Base-by-base conservation (phyloP, 1,140 invertebrate genomes). In the Tigriopus japonicus region DNA sequence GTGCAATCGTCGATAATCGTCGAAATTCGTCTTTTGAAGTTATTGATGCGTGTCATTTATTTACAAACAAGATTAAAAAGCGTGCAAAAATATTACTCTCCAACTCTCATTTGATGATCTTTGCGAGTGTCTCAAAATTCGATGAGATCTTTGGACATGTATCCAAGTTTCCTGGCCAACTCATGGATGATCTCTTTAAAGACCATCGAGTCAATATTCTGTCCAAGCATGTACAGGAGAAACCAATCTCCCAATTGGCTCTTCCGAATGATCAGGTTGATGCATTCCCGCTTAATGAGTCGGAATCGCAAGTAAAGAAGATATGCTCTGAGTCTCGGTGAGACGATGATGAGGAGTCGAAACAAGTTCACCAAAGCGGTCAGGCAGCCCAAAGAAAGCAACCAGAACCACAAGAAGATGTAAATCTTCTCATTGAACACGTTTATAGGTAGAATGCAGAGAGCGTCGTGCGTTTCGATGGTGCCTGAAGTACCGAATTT, bases 251-350 rank as follows among this genome's bases (percentile, higher is more conserved):
- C 71, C 12, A 64, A 59, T n/a, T 63, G 63, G 1, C 62, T 59
- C 7, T 54, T 59, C 5, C 35, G 54, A 53, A 93, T 87, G 66
- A 93, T 86, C 56, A 86, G 86, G 73, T 91, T 86, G 62, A 93
- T 82, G 62, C 87, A 87, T 70, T 92, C 87, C 66, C 83, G 77
- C 66, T 84, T 78, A 62, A 92, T 84, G 65, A 92, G 77, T 60
- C 87, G 78, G 75, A 87, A 89, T 64, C 88, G 76, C 73, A 91
- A 79, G 64, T 87, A 78, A 70, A 94, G 77, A 70, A 91, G 80
- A 72, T 91, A 89, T 42, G 90, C 87, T 64, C 87, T 77, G 78
- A 87, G 87, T 52, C 86, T 75, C 60, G 83, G 83, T 65, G 81
- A 84, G 72, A 85, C 79, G 70, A 85, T 83, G 67, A 86, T 83